A percentile compares a stretch with the other conserved stretches of the same genome.
phyloP scores from a whole-genome alignment of 2,113 vertebrate species.

The Scolopax mira region DNA sequence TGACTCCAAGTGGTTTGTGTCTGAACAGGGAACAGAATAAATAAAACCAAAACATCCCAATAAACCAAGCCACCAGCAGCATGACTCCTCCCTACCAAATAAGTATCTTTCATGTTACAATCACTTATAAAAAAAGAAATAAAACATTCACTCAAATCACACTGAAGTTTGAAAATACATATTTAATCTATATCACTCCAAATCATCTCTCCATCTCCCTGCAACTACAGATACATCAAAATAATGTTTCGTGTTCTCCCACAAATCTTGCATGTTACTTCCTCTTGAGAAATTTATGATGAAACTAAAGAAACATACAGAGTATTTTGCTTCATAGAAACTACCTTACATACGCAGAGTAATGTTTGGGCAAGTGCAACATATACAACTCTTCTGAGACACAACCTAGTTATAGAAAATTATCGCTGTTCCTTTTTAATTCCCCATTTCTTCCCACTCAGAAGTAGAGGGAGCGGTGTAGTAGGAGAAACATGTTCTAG shows the following conservation, averaged over 20 bases:
- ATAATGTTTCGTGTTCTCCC: neutral
- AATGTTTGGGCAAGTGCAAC: neutral
- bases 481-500: neutral
- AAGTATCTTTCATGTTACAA: neutral
- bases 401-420: neutral
- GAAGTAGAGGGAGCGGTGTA: neutral
- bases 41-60: neutral
- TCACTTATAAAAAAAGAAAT: neutral
- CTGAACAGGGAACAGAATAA: neutral
- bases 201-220: neutral
- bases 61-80: neutral
- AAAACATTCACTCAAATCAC: neutral
- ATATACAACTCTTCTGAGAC: neutral
- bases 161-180: neutral
- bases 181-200: neutral
- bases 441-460: neutral
- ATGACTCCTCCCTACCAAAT: neutral
- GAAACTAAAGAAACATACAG: neutral
- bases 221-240: neutral
- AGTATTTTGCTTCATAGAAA: neutral
- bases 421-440: neutral
- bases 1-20: neutral
- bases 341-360: neutral
- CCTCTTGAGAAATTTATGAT: neutral
- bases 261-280: neutral